These are phyloP conservation scores for Diorhabda sublineata DNA, from an alignment of 1,140 invertebrate species.

Conservation along the genomic window DNA sequence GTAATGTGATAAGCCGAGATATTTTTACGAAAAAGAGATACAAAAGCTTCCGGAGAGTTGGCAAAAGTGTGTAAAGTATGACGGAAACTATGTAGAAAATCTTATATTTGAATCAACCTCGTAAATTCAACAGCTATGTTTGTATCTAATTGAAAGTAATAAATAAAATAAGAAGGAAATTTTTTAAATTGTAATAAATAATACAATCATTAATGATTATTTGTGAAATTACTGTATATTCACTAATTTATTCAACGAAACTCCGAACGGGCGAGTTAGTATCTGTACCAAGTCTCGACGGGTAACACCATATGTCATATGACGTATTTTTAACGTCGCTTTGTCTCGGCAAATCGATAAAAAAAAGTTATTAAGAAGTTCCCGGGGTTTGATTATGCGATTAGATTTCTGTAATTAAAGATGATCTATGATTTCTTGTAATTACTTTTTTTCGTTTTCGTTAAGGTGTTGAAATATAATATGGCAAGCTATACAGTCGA, in stretches of 20 bases:
- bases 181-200: too few relatives aligned
- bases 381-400: constrained; percentile 11
- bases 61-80: too few relatives aligned
- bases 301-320: constrained; percentile 5
- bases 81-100: too few relatives aligned
- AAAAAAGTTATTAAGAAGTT: constrained; percentile 18
- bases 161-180: too few relatives aligned
- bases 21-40: too few relatives aligned
- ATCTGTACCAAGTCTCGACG: not conserved
- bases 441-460: constrained; percentile 9
- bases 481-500: not conserved
- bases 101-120: too few relatives aligned
- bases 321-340: constrained; percentile 5
- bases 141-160: too few relatives aligned
- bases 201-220: too few relatives aligned
- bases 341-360: constrained; percentile 17
- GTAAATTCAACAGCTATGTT: too few relatives aligned
- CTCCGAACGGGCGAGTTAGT: not conserved
- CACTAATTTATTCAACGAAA: not conserved
- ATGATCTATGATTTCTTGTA: constrained; percentile 19
- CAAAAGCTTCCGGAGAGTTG: too few relatives aligned
- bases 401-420: constrained; percentile 14
- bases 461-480: constrained; percentile 1
- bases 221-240: too few relatives aligned
- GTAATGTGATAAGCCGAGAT: too few relatives aligned